Evolutionary conservation across 2,888 invertebrate genomes (phyloP).

Genomic region (Ethmia dodecea): DNA sequence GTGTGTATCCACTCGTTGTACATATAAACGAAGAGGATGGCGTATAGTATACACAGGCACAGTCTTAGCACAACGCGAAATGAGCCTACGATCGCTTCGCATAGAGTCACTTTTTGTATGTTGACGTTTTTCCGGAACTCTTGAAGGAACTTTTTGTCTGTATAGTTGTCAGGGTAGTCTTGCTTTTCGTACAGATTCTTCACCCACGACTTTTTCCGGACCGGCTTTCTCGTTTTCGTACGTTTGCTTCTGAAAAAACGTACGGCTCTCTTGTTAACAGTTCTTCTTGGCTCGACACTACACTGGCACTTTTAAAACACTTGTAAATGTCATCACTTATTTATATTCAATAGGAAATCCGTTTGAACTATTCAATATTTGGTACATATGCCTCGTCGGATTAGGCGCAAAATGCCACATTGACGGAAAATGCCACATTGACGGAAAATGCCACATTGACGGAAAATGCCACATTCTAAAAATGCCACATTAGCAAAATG

Average conservation of each 20-base stretch:
- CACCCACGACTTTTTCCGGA: constrained; percentile 81
- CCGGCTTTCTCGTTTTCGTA: constrained; percentile 36
- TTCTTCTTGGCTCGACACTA: background rate
- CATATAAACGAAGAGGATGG: constrained; percentile 84
- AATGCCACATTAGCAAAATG: no score
- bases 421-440: no score
- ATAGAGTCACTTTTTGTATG: constrained; percentile 83
- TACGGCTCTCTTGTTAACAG: constrained; percentile 24
- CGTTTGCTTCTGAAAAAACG: constrained; percentile 58
- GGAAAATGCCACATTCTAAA: no score
- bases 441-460: no score
- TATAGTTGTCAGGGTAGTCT: constrained; percentile 94
- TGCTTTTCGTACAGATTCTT: constrained; percentile 94
- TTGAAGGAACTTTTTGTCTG: constrained; percentile 90
- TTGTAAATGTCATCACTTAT: no score
- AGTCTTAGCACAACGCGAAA: constrained; percentile 89
- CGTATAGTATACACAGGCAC: constrained; percentile 85
- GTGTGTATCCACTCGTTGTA: constrained; percentile 83
- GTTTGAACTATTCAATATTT: no score
- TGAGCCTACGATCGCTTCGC: constrained; percentile 85
- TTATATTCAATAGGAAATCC: no score
- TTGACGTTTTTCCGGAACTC: constrained; percentile 91
- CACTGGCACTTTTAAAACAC: no score
- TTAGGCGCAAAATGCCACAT: no score
- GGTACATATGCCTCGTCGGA: no score